A percentile compares a stretch with the other conserved stretches of the same genome.
These are phyloP conservation scores for Atrichornis clamosus DNA, from an alignment of 2,113 vertebrate genomes.

Conservation along the genomic window DNA sequence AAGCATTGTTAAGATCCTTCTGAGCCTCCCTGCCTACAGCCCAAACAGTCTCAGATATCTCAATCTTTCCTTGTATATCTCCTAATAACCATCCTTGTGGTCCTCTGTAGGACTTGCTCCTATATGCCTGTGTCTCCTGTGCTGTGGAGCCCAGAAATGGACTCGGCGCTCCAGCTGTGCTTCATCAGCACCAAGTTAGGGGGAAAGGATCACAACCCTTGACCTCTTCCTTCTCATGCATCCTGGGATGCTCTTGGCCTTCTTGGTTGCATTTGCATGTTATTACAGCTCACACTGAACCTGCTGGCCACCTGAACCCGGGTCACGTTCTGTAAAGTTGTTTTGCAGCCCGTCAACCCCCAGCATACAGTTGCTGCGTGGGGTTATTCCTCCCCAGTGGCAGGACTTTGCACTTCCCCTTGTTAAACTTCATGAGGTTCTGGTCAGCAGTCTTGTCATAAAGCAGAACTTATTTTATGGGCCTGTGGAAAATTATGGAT, in stretches of 20 bases:
- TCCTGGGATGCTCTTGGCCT: not conserved
- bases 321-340: not conserved
- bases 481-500: not conserved
- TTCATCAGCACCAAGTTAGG: fast-evolving
- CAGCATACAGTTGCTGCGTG: not conserved
- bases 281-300: not conserved
- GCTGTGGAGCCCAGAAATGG: not conserved
- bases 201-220: fast-evolving
- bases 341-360: not conserved
- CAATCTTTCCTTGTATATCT: not conserved
- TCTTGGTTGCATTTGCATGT: not conserved
- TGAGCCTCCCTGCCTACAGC: not conserved
- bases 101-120: not conserved
- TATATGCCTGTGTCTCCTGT: not conserved
- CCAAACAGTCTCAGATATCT: not conserved
- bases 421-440: not conserved
- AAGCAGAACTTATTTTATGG: not conserved
- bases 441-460: not conserved
- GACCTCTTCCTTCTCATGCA: not conserved
- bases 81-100: not conserved
- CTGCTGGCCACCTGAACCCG: not conserved
- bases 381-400: not conserved
- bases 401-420: not conserved
- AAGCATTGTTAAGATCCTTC: not conserved
- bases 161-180: not conserved